phyloP scores from a whole-genome alignment of 2,888 invertebrate genomes.

The Heliconius sara region DNA sequence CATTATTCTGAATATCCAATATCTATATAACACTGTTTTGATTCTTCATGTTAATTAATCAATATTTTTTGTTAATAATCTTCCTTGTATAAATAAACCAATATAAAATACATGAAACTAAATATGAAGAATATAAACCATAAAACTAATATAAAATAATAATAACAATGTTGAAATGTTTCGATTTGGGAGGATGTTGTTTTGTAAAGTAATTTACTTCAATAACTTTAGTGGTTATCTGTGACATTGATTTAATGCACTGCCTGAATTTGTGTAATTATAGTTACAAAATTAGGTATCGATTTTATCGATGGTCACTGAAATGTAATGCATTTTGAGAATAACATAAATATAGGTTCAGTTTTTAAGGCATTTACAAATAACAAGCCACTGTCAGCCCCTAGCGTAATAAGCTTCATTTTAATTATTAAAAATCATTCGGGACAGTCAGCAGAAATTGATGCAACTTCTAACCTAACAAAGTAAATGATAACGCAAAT shows the following conservation, averaged over 20 bases:
- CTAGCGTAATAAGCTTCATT: slow-evolving; percentile 72
- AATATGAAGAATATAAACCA: slow-evolving; percentile 30
- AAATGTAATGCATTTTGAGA: slow-evolving; percentile 46
- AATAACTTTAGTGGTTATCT: background rate
- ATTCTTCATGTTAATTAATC: slow-evolving; percentile 46
- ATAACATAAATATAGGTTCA: slow-evolving; percentile 44
- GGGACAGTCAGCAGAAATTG: slow-evolving; percentile 76
- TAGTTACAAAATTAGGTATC: slow-evolving; percentile 45
- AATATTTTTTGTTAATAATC: slow-evolving; percentile 40
- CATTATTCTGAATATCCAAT: slow-evolving; percentile 51
- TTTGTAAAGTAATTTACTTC: slow-evolving; percentile 8
- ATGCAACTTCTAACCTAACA: slow-evolving; percentile 80
- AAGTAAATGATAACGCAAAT: slow-evolving; percentile 53
- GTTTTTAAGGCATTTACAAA: slow-evolving; percentile 56
- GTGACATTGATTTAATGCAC: slow-evolving; percentile 32
- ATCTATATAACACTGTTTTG: slow-evolving; percentile 50
- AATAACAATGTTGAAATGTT: slow-evolving; percentile 3
- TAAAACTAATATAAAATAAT: slow-evolving; percentile 22
- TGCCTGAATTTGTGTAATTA: slow-evolving; percentile 27
- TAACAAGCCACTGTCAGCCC: slow-evolving; percentile 78
- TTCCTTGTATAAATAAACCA: slow-evolving; percentile 41
- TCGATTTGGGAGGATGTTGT: slow-evolving; percentile 1
- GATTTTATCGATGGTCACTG: slow-evolving; percentile 49
- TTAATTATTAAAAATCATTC: slow-evolving; percentile 65
- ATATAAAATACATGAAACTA: slow-evolving; percentile 28